phyloP scores from a whole-genome alignment of 1,140 invertebrate genomes.

The Aphaenogaster rudis region DNA sequence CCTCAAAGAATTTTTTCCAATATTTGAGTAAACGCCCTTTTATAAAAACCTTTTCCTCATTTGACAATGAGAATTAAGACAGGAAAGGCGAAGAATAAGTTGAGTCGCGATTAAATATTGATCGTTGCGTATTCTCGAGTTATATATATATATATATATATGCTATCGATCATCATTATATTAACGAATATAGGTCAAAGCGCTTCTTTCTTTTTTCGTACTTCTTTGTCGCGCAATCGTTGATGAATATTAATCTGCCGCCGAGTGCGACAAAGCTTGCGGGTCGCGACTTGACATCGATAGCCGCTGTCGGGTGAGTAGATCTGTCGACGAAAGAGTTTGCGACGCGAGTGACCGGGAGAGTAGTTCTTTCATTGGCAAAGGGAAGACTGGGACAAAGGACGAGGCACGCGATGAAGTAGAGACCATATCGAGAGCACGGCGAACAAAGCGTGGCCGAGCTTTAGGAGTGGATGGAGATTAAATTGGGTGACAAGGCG shows the following conservation, averaged over 20 bases:
- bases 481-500: constrained; percentile 65
- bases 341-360: constrained; percentile 13
- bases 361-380: constrained; percentile 36
- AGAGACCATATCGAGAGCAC: constrained; percentile 38
- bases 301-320: constrained; percentile 15
- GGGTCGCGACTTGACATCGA: constrained; percentile 21
- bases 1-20: neutral
- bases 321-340: neutral
- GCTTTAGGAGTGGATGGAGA: constrained; percentile 46
- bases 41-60: neutral
- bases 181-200: neutral
- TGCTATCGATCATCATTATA: neutral
- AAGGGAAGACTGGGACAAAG: constrained; percentile 11
- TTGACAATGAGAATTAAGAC: neutral
- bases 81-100: neutral
- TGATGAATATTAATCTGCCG: constrained; percentile 16
- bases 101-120: neutral
- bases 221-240: neutral
- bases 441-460: constrained; percentile 49
- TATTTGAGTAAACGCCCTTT: neutral
- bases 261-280: neutral
- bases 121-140: neutral
- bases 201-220: neutral
- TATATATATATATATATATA: too few relatives aligned
- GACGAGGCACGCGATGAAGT: constrained; percentile 2